Conservation (phyloP, 2,113 vertebrate species). For the Engystomops pustulosus region DNA sequence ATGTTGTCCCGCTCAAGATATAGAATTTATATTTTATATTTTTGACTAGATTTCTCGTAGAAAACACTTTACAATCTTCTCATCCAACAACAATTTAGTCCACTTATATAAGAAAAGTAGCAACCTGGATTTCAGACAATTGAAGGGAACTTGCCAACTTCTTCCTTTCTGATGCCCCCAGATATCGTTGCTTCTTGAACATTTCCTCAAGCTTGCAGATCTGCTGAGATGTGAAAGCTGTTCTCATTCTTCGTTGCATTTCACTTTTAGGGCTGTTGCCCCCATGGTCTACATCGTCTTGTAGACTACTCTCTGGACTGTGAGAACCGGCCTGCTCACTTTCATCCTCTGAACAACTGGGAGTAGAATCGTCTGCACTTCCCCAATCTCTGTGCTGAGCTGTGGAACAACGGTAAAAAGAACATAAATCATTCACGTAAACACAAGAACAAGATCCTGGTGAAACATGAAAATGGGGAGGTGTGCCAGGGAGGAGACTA, state of each 20-base stretch:
- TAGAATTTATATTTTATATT: too few relatives aligned
- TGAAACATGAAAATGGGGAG: too few relatives aligned
- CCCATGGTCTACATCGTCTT: slow-evolving; percentile 32
- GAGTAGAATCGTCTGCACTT: slow-evolving; percentile 58
- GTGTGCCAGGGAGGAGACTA: too few relatives aligned
- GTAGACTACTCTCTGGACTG: slow-evolving; percentile 60
- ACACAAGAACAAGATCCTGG: too few relatives aligned
- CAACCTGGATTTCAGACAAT: slow-evolving; percentile 83
- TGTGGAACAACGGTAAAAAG: not conserved
- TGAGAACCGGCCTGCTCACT: slow-evolving; percentile 58
- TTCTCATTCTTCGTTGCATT: slow-evolving; percentile 71
- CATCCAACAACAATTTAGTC: too few relatives aligned
- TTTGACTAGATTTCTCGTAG: too few relatives aligned
- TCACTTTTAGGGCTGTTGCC: not conserved
- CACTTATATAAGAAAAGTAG: too few relatives aligned
- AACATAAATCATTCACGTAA: not conserved
- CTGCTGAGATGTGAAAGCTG: slow-evolving; percentile 80
- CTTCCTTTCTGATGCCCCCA: slow-evolving; percentile 75
- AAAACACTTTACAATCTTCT: too few relatives aligned
- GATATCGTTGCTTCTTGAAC: slow-evolving; percentile 80
- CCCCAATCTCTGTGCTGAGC: slow-evolving; percentile 25
- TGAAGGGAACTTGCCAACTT: slow-evolving; percentile 75
- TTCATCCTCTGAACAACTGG: slow-evolving; percentile 61
- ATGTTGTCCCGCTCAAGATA: too few relatives aligned
- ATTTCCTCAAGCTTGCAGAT: slow-evolving; percentile 78